phyloP scores from a whole-genome alignment of 2,888 invertebrate genomes.

The Allacma fusca region DNA sequence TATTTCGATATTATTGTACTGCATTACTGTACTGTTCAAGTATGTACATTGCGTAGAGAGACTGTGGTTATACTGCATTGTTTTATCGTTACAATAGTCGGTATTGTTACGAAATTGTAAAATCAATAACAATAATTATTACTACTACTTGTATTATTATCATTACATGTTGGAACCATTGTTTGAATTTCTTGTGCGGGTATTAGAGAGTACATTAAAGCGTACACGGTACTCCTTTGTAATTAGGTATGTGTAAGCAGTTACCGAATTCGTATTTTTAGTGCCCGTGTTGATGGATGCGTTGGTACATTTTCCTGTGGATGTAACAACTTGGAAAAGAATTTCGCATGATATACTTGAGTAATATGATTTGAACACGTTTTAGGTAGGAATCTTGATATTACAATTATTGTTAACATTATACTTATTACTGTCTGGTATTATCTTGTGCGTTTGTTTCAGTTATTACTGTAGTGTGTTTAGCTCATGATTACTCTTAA shows the following conservation, averaged over 20 bases:
- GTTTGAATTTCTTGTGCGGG: no score
- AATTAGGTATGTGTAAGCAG: no score
- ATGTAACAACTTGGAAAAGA: not conserved
- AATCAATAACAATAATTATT: not conserved
- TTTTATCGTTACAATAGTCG: not conserved
- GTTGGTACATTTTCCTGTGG: not conserved
- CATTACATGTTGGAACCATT: not conserved
- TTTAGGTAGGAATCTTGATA: not conserved
- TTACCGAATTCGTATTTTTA: no score
- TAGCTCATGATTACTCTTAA: not conserved
- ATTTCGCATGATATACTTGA: not conserved
- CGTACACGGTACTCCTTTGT: no score
- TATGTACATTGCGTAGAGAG: slow-evolving; percentile 3
- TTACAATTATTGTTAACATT: not conserved
- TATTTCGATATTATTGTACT: not conserved
- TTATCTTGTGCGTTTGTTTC: not conserved
- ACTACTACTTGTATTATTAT: not conserved
- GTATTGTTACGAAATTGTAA: not conserved
- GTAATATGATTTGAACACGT: not conserved
- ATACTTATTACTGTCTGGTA: not conserved
- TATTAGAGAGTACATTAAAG: no score
- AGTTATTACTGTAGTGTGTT: not conserved
- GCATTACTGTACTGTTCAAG: not conserved
- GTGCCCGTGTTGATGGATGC: no score
- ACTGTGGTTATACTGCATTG: not conserved